A percentile compares a stretch with the other conserved stretches of the same genome.
Evolutionary conservation across 2,797 vertebrate genomes (phyloP).

Genomic region (Gorsachius magnificus): DNA sequence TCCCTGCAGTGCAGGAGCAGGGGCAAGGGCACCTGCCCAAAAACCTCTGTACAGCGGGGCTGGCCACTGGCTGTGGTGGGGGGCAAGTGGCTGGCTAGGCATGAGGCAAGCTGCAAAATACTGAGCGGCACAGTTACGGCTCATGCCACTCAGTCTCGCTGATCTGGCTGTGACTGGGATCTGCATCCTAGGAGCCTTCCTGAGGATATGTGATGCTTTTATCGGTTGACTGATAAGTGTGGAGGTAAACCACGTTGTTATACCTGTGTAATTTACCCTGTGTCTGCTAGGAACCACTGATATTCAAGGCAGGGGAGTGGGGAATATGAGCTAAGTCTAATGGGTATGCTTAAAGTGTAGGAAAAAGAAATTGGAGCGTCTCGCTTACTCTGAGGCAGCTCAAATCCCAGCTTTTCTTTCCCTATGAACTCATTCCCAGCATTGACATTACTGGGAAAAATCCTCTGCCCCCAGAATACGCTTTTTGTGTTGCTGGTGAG

Average conservation of each 20-base stretch:
- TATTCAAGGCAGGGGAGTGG: not conserved
- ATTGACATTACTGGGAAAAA: not conserved
- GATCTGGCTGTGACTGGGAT: not conserved
- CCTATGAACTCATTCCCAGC: not conserved
- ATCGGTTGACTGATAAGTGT: not conserved
- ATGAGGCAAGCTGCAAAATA: not conserved
- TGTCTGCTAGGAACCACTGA: not conserved
- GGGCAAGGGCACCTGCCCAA: not conserved
- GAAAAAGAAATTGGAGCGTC: not conserved
- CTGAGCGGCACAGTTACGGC: not conserved
- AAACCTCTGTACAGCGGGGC: accelerated
- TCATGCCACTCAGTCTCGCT: not conserved
- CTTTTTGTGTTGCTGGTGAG: not conserved
- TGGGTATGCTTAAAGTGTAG: not conserved
- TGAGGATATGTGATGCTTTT: not conserved
- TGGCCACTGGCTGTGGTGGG: not conserved
- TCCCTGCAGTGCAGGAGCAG: not conserved
- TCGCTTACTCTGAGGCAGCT: not conserved
- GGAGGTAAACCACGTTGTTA: not conserved
- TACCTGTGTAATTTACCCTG: not conserved
- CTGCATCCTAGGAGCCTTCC: not conserved
- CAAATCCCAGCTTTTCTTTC: not conserved
- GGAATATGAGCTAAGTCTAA: not conserved
- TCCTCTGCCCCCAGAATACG: not conserved
- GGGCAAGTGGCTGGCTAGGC: not conserved